Evolutionary conservation across 2,888 invertebrate species (phyloP).

Genomic region (Drosophila picticornis): DNA sequence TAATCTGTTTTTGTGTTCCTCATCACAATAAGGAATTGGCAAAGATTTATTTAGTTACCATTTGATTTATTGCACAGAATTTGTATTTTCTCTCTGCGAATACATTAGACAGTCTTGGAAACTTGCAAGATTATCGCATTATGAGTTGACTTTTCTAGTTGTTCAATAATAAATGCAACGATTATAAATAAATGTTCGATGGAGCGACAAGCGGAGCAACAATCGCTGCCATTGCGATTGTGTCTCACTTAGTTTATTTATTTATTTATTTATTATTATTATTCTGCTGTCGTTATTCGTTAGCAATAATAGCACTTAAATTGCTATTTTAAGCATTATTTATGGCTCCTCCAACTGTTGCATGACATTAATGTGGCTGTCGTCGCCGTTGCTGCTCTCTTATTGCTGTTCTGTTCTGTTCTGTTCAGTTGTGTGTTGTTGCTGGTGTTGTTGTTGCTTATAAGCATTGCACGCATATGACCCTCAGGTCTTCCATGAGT

Average conservation of each 20-base stretch:
- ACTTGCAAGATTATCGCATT: slow-evolving; percentile 4
- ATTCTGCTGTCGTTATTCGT: slow-evolving; percentile 20
- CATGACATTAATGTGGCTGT: slow-evolving; percentile 62
- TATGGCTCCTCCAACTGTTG: slow-evolving; percentile 62
- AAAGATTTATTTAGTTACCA: background rate
- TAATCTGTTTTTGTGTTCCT: background rate
- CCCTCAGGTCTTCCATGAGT: slow-evolving; percentile 62
- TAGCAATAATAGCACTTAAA: slow-evolving; percentile 69
- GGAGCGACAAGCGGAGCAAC: background rate
- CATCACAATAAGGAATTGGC: background rate
- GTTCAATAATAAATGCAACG: slow-evolving; percentile 32
- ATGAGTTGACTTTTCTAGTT: slow-evolving; percentile 13
- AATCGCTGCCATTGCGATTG: slow-evolving; percentile 47
- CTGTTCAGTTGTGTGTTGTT: slow-evolving; percentile 9
- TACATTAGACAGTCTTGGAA: background rate
- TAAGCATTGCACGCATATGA: slow-evolving; percentile 60
- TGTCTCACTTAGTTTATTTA: slow-evolving; percentile 51
- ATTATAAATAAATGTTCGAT: slow-evolving; percentile 50
- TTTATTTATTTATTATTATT: slow-evolving; percentile 48
- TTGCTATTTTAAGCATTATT: slow-evolving; percentile 75
- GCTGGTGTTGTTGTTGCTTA: slow-evolving; percentile 8
- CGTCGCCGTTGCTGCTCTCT: slow-evolving; percentile 43
- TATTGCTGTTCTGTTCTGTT: too few species aligned
- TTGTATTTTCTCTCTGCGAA: background rate
- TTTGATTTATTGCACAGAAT: slow-evolving; percentile 2